Percentiles rank a stretch among this genome's conserved stretches.
Conservation (phyloP, 2,113 vertebrate genomes). For the Amphilophus citrinellus region DNA sequence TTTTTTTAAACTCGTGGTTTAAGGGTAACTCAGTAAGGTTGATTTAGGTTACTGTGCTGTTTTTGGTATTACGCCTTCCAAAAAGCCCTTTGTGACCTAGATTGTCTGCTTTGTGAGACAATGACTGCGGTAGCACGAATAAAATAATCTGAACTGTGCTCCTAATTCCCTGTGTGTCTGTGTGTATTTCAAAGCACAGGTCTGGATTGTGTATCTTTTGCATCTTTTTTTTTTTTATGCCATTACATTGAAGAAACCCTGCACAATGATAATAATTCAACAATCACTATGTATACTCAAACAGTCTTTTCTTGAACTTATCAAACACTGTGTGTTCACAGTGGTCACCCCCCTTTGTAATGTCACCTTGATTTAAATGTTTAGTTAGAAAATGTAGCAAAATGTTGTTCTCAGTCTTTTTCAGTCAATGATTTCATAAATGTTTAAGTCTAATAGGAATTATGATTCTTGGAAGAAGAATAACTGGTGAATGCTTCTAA, state of each 20-base stretch:
- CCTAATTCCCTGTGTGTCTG: slow-evolving; percentile 22
- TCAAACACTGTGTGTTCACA: not conserved
- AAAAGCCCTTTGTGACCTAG: slow-evolving; percentile 75
- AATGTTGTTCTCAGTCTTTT: not conserved
- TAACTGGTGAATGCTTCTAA: not conserved
- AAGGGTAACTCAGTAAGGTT: slow-evolving; percentile 12
- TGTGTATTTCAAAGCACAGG: slow-evolving; percentile 4
- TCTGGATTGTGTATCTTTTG: not conserved
- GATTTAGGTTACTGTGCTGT: slow-evolving; percentile 78
- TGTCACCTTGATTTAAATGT: not conserved
- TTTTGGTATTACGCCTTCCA: slow-evolving; percentile 48
- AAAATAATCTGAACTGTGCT: slow-evolving; percentile 73
- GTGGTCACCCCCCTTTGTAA: not conserved
- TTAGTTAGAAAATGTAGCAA: not conserved
- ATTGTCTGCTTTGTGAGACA: slow-evolving; percentile 67
- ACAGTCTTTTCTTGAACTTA: too few relatives aligned
- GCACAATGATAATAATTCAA: not conserved
- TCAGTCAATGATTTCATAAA: not conserved
- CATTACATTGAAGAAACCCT: not conserved
- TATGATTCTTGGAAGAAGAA: not conserved
- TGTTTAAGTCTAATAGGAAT: not conserved
- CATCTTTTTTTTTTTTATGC: not conserved
- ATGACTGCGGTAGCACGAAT: slow-evolving; percentile 59
- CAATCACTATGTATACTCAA: too few relatives aligned
- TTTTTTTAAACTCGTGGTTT: not conserved